phyloP scores from a whole-genome alignment of 1,140 invertebrate species.

The Eupeodes corollae region DNA sequence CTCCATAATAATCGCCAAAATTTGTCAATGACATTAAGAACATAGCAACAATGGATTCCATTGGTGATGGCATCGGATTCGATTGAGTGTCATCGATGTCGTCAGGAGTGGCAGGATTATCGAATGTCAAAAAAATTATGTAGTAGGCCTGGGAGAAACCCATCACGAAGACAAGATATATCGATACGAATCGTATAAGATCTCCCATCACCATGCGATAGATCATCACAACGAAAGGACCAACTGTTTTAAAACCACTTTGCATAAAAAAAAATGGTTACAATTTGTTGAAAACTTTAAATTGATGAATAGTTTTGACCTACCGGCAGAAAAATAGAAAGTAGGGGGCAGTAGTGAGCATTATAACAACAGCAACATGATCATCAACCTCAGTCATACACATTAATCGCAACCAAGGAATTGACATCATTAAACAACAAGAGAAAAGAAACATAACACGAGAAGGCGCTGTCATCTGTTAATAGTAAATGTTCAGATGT shows the following conservation, averaged over 20 bases:
- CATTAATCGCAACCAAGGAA: conserved; percentile 71
- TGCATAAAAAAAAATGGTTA: conserved; percentile 18
- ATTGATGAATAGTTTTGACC: neutral
- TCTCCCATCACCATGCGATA: conserved; percentile 97
- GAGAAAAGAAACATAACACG: conserved; percentile 90
- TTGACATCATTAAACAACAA: conserved; percentile 70
- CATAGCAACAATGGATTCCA: conserved; percentile 92
- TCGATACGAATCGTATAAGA: conserved; percentile 85
- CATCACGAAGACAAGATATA: conserved; percentile 94
- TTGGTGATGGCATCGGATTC: conserved; percentile 79
- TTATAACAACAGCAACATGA: conserved; percentile 81
- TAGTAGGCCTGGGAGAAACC: conserved; percentile 97
- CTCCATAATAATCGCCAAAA: conserved; percentile 86
- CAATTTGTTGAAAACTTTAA: neutral
- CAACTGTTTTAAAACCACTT: conserved; percentile 94
- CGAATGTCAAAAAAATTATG: conserved; percentile 81
- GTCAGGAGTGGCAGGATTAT: conserved; percentile 60
- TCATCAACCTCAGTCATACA: conserved; percentile 82
- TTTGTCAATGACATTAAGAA: conserved; percentile 96
- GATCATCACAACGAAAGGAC: conserved; percentile 98
- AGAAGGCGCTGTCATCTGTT: conserved; percentile 68
- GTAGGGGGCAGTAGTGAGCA: conserved; percentile 90
- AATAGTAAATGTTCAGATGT: conserved; percentile 3
- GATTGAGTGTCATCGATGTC: conserved; percentile 59
- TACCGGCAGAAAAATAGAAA: conserved; percentile 97